Conservation (phyloP, 2,113 vertebrate species). For the Tapirus terrestris region DNA sequence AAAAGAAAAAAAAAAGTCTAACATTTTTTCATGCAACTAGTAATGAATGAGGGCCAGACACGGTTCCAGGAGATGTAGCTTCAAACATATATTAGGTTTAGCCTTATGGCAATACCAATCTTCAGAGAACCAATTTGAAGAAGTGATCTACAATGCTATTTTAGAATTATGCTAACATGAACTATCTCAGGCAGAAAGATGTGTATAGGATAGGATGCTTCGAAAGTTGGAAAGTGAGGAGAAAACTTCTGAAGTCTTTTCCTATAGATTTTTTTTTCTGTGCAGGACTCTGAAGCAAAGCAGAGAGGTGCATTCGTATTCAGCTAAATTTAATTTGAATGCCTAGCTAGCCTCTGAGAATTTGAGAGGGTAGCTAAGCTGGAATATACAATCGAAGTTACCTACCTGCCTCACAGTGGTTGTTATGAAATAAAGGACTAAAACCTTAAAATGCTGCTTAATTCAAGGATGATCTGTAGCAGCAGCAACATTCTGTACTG, state of each 20-base stretch:
- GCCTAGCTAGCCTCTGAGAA: not conserved
- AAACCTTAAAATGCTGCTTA: not conserved
- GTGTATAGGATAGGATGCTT: not conserved
- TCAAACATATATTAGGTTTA: not conserved
- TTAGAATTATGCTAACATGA: slow-evolving; percentile 11
- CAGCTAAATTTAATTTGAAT: not conserved
- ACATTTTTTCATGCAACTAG: not conserved
- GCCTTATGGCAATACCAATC: not conserved
- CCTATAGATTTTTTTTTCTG: not conserved
- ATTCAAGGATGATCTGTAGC: not conserved
- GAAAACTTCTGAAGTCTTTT: not conserved
- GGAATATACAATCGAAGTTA: not conserved
- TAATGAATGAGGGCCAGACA: not conserved
- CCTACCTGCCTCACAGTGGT: not conserved
- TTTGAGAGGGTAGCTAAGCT: not conserved
- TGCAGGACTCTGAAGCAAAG: not conserved
- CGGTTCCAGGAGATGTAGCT: not conserved
- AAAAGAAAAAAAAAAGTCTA: not conserved
- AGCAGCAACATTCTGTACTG: not conserved
- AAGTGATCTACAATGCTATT: not conserved
- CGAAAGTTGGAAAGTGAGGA: not conserved
- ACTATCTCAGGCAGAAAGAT: not conserved
- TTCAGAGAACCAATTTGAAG: not conserved
- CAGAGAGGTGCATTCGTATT: not conserved
- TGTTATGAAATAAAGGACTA: not conserved